Evolutionary conservation across 2,888 invertebrate genomes (phyloP).

Genomic region (Agrilus cyanescens): DNA sequence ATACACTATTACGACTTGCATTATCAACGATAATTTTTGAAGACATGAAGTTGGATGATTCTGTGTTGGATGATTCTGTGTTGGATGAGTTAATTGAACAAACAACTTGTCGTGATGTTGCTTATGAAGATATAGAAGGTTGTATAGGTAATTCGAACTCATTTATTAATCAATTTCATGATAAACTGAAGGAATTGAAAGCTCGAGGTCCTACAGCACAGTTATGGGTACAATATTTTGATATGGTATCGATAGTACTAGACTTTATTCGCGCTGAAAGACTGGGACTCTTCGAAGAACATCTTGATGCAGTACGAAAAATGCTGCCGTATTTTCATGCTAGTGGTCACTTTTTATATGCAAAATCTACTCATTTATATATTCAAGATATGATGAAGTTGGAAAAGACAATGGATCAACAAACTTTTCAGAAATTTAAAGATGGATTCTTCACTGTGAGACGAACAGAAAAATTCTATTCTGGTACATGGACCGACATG

Average conservation of each 20-base stretch:
- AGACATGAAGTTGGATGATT: conserved; percentile 19
- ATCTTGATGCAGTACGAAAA: conserved; percentile 22
- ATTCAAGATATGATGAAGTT: conserved; percentile 22
- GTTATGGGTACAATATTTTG: conserved; percentile 27
- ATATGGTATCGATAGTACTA: conserved; percentile 9
- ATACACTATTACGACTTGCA: conserved; percentile 22
- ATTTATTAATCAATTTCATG: conserved; percentile 12
- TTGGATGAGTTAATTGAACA: conserved; percentile 17
- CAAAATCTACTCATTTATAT: conserved; percentile 22
- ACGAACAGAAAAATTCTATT: conserved; percentile 21
- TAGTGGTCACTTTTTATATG: conserved; percentile 24
- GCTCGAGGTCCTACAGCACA: conserved; percentile 20
- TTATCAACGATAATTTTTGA: conserved; percentile 17
- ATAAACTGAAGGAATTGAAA: conserved; percentile 19
- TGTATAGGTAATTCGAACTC: conserved; percentile 9
- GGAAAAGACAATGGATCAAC: conserved; percentile 19
- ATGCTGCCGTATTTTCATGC: conserved; percentile 29
- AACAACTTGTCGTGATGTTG: conserved; percentile 17
- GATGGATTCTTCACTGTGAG: conserved; percentile 22
- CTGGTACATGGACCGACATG: conserved; percentile 15
- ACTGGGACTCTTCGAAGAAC: conserved; percentile 18
- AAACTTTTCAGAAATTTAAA: conserved; percentile 18
- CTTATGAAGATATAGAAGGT: conserved; percentile 13
- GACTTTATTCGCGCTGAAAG: conserved; percentile 20
- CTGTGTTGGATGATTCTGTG: no score